phyloP scores from a whole-genome alignment of 2,888 invertebrate species.

The Pterobdella sp. region DNA sequence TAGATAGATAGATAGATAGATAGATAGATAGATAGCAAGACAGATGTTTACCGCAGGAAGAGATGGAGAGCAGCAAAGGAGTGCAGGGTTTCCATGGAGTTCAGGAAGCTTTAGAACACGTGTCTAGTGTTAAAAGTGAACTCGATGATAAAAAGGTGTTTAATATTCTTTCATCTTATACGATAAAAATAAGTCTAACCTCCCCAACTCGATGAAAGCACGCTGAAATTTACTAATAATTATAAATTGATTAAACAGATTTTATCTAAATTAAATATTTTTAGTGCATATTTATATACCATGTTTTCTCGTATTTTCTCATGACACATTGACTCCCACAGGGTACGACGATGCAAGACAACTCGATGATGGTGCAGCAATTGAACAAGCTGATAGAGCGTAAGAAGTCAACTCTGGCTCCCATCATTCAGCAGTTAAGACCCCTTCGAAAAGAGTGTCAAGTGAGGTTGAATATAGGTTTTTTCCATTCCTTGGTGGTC shows the following conservation, averaged over 20 bases:
- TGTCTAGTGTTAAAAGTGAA: conserved; percentile 55
- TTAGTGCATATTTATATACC: too few species aligned
- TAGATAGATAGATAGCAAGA: too few species aligned
- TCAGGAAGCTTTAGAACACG: conserved; percentile 57
- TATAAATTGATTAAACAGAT: too few species aligned
- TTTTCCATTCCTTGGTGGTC: too few species aligned
- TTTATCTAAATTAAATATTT: too few species aligned
- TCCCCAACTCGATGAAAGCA: too few species aligned
- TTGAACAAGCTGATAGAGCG: conserved; percentile 58
- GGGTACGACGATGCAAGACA: conserved; percentile 55
- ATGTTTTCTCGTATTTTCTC: too few species aligned
- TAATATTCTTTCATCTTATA: too few species aligned
- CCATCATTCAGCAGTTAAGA: conserved; percentile 59
- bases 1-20: too few species aligned
- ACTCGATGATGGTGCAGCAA: conserved; percentile 55
- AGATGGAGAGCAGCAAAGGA: conserved; percentile 46
- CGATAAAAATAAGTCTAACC: too few species aligned
- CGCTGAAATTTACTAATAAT: too few species aligned
- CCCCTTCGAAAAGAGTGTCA: conserved; percentile 61
- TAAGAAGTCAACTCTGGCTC: conserved; percentile 60
- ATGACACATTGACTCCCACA: too few species aligned
- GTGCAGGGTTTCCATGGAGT: conserved; percentile 55
- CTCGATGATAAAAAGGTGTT: conserved; percentile 53
- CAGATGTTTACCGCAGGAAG: conserved; percentile 43
- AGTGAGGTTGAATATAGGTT: conserved; percentile 39